Conservation (phyloP, 2,113 vertebrate genomes). For the Oriolus oriolus region DNA sequence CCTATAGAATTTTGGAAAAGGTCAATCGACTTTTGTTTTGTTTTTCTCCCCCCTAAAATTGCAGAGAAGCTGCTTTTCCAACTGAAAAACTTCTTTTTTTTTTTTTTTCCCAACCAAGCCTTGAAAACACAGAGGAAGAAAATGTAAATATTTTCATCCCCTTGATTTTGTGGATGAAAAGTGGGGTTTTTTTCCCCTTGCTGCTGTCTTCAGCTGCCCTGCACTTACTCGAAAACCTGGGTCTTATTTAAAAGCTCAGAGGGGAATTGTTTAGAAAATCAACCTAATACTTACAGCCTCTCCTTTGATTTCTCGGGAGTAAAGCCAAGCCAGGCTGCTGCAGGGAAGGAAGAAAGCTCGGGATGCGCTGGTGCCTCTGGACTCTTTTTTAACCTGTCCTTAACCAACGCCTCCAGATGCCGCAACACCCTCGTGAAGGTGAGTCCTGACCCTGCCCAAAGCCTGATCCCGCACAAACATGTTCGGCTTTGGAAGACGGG, state of each 20-base stretch:
- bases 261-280: not conserved
- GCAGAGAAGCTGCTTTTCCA: not conserved
- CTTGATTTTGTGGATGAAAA: not conserved
- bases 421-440: accelerated
- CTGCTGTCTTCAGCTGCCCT: not conserved
- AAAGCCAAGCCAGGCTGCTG: not conserved
- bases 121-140: not conserved
- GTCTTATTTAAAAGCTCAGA: not conserved
- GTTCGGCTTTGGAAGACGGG: accelerated
- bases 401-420: not conserved
- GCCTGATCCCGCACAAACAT: accelerated
- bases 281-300: not conserved
- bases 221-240: not conserved
- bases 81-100: not conserved
- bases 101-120: not conserved
- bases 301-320: not conserved
- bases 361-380: not conserved
- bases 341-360: not conserved
- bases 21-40: not conserved
- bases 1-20: not conserved
- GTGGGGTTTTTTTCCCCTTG: not conserved
- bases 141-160: not conserved
- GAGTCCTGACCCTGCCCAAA: not conserved
- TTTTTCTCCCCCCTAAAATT: not conserved
- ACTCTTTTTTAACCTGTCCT: not conserved